Conservation (phyloP, 2,888 invertebrate genomes). For the Xestia xanthographa region DNA sequence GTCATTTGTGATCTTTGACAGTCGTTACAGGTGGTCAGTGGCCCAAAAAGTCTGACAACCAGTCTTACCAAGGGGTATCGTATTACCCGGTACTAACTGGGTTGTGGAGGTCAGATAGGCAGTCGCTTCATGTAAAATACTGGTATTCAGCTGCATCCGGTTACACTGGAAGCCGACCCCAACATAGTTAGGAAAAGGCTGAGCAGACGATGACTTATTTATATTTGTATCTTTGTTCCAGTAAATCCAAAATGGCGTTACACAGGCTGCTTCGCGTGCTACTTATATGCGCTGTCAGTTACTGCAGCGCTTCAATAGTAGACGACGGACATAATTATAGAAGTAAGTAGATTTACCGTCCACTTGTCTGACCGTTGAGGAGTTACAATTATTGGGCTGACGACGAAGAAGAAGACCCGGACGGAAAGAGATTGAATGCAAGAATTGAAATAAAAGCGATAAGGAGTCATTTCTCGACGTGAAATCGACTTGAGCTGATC, state of each 20-base stretch:
- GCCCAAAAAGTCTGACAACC: too few relatives aligned
- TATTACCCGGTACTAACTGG: background rate
- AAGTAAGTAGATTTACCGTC: conserved; percentile 72
- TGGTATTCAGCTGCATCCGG: background rate
- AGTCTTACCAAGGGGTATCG: too few relatives aligned
- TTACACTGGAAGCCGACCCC: background rate
- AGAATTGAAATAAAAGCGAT: background rate
- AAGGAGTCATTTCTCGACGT: too few relatives aligned
- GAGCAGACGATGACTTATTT: background rate
- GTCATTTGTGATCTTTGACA: too few relatives aligned
- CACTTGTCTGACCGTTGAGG: background rate
- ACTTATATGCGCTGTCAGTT: conserved; percentile 75
- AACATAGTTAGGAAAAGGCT: background rate
- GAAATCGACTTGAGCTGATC: too few relatives aligned
- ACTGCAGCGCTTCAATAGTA: conserved; percentile 68
- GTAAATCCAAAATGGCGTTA: conserved; percentile 79
- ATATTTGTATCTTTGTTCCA: conserved; percentile 70
- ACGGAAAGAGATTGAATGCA: background rate
- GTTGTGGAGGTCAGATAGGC: background rate
- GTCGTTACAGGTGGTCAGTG: too few relatives aligned
- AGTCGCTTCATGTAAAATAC: background rate
- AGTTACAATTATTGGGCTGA: too few relatives aligned
- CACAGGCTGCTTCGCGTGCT: conserved; percentile 72
- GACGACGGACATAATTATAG: conserved; percentile 61
- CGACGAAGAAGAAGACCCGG: too few relatives aligned